Evolutionary conservation across 1,140 invertebrate genomes (phyloP).

Genomic region (Scaptomyza hsui): DNA sequence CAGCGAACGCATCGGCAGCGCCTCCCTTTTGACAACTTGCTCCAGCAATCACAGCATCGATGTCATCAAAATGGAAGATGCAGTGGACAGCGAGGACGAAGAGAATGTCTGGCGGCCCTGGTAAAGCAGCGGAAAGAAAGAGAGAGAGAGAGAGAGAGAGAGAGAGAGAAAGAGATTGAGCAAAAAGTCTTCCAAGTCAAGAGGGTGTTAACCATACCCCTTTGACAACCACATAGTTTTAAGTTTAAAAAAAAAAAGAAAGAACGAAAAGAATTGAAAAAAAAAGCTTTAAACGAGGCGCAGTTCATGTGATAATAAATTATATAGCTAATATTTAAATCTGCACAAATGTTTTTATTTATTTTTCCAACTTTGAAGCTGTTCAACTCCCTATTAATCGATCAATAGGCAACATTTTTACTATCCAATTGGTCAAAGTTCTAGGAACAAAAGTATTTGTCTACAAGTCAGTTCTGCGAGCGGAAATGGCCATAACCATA

Average conservation of each 20-base stretch:
- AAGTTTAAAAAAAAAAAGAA: constrained; percentile 32
- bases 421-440: constrained; percentile 35
- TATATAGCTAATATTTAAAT: constrained; percentile 63
- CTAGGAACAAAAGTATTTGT: background rate
- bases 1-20: constrained; percentile 48
- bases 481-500: constrained; percentile 47
- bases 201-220: constrained; percentile 23
- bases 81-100: constrained; percentile 83
- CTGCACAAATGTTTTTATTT: constrained; percentile 37
- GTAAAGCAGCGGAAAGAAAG: constrained; percentile 82
- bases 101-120: constrained; percentile 89
- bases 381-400: background rate
- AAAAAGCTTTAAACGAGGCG: constrained; percentile 64
- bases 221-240: constrained; percentile 46
- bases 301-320: constrained; percentile 78
- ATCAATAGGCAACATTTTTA: background rate
- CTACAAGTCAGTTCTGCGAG: background rate
- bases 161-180: constrained; percentile 26
- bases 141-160: constrained; percentile 16
- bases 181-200: constrained; percentile 64
- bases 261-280: constrained; percentile 27
- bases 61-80: constrained; percentile 56
- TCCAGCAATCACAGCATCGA: constrained; percentile 52
- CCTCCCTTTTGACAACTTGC: constrained; percentile 69
- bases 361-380: constrained; percentile 1